A percentile compares a stretch with the other conserved stretches of the same genome.
These are phyloP conservation scores for Simalia tracyae DNA, from an alignment of 2,797 vertebrate genomes.

Conservation along the genomic window DNA sequence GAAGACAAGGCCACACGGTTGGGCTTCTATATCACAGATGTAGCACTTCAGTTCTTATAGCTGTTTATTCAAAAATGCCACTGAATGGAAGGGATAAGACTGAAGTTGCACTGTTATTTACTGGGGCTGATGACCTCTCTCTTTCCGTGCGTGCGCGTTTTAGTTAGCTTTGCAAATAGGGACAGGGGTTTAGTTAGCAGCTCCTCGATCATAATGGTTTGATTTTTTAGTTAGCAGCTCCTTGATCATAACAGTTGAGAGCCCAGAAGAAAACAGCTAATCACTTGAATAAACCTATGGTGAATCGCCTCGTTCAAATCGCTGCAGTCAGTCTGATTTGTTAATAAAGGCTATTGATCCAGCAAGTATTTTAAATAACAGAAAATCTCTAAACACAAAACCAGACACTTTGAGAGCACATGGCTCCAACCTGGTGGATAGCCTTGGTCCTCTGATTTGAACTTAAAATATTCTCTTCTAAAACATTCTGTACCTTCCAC, in stretches of 20 bases:
- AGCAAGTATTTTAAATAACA: not conserved
- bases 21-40: not conserved
- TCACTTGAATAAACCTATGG: not conserved
- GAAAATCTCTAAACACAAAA: not conserved
- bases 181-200: not conserved
- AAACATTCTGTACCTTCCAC: too few relatives aligned
- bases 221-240: not conserved
- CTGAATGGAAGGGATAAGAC: not conserved
- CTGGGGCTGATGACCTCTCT: not conserved
- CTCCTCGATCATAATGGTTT: not conserved
- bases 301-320: not conserved
- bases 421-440: too few relatives aligned
- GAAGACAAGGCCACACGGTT: not conserved
- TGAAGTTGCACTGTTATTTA: not conserved
- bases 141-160: not conserved
- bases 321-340: not conserved
- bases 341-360: not conserved
- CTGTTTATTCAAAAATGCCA: not conserved
- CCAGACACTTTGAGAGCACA: not conserved
- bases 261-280: not conserved
- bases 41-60: not conserved
- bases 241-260: not conserved
- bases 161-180: not conserved
- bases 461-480: too few relatives aligned
- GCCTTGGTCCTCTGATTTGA: too few relatives aligned